Base-by-base conservation (phyloP, 2,113 vertebrate species). In the Antigone vipio region DNA sequence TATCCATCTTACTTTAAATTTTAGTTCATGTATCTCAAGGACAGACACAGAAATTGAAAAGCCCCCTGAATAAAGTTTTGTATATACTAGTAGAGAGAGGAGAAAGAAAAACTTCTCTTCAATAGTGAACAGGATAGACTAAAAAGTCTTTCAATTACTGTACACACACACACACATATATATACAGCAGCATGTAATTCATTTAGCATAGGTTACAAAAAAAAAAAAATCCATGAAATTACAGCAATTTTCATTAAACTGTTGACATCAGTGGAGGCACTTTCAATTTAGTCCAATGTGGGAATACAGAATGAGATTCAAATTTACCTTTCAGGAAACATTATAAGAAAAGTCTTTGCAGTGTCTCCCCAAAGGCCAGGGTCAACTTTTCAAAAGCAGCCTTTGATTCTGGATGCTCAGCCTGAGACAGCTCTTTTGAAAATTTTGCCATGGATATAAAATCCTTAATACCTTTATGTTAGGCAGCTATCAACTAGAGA, bases 1-100 rank as follows among this genome's bases (percentile, higher is more conserved):
- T 89, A 59, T 95, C 80, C 92, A 86, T 93, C 85, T 95, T 76
- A 87, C 89, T 97, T 97, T 91, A 91, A 95, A 85, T 96, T 95
- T 97, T 95, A 93, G 82, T 95, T 97, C 84, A 93, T 80, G 73
- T 93, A 94, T 91, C 90, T 96, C 87, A 97, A 96, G 91, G 58
- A 95, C 89, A 96, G 29, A 38, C 45, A 96, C 35, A 94, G 92
- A 97, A 97, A 93, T 56, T 74, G 79, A 88, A 95, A 96, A 89
- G 44, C n/a, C 42, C 93, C 96, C 56, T 78, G 55, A 42, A 80
- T 30, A 91, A 95, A 93, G 91, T 90, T 63, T 38, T 97, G 68
- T 85, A 73, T 93, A 96, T 88, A 84, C 87, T 88, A 95, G 80
- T 66, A 94, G 87, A 95, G 96, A 93, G 92, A 96, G 67, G 42